These are phyloP conservation scores for Diachrysia chrysitis DNA, from an alignment of 2,888 invertebrate genomes.

Conservation along the genomic window DNA sequence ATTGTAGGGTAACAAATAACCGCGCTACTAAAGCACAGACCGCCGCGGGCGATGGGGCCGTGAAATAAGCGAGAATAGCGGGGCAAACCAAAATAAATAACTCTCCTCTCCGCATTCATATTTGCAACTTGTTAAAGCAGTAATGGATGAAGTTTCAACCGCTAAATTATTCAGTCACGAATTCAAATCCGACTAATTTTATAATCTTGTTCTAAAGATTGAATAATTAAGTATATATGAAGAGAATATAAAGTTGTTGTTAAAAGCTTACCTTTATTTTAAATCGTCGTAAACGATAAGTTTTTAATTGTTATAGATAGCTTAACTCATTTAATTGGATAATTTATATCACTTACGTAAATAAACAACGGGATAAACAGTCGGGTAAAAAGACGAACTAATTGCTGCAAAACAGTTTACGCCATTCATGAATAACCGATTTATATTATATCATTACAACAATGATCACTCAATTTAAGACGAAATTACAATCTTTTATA, in stretches of 20 bases:
- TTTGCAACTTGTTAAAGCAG: constrained; percentile 32
- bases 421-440: too few species aligned
- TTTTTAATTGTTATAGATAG: too few species aligned
- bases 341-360: too few species aligned
- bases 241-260: too few species aligned
- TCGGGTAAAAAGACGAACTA: too few species aligned
- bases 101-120: constrained; percentile 23
- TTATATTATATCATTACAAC: neutral
- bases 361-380: too few species aligned
- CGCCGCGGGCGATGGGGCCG: constrained; percentile 22
- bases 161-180: constrained; percentile 17
- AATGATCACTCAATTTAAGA: neutral
- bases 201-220: neutral
- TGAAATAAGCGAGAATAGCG: constrained; percentile 27
- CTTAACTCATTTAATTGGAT: too few species aligned
- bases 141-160: constrained; percentile 18
- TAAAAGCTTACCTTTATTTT: too few species aligned
- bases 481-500: neutral
- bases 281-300: too few species aligned
- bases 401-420: neutral
- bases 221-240: neutral
- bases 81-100: constrained; percentile 35
- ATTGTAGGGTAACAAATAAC: constrained; percentile 13
- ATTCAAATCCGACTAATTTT: neutral
- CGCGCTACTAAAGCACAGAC: constrained; percentile 2